Base-by-base conservation (phyloP, 1,140 invertebrate species). In the Glomeris maerens region DNA sequence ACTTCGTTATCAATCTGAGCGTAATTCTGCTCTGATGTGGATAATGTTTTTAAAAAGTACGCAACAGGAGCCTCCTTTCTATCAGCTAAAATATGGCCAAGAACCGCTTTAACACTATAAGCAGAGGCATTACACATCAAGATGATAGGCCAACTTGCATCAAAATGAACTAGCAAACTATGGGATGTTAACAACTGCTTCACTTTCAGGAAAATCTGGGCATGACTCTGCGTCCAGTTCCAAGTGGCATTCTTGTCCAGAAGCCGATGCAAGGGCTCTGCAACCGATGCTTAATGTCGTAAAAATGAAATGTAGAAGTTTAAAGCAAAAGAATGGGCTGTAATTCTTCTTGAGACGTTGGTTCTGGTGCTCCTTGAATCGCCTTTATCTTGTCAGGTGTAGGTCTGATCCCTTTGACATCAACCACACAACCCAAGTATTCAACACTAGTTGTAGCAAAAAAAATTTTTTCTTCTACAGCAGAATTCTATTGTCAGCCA, bases 1-100 rank as follows among this genome's bases (percentile, higher is more conserved):
- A 63, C 71, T 60, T 78, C 75, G 54, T 70, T 70, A 29, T 79
- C 71, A 3, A 73, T 59, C 50, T 74, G 67, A 20, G 61, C 58
- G 57, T 76, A 77, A 14, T 70, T 69, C 53, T 60, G 54, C 57
- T 78, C 70, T n/a, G 67, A 57, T 26, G 49, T 26, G 20, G 57
- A 60, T 20, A 76, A 49, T 1, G 62, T 63, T 50, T 67, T 39
- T 0, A 66, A 72, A 2, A 64, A 64, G 60, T 67, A 73, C 3
- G 64, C 64, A 25, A 74, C 64, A 2, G 69, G 68, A 53, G 53
- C 52, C 55, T n/a, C n/a, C n/a, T n/a, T n/a, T n/a, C n/a, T n/a
- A n/a, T n/a, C n/a, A n/a, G n/a, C n/a, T n/a, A n/a, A n/a, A n/a
- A n/a, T n/a, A n/a, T n/a, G n/a, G n/a, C n/a, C n/a, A n/a, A n/a